Conservation (phyloP, 2,797 vertebrate genomes). For the Chaetodon trifasciatus region DNA sequence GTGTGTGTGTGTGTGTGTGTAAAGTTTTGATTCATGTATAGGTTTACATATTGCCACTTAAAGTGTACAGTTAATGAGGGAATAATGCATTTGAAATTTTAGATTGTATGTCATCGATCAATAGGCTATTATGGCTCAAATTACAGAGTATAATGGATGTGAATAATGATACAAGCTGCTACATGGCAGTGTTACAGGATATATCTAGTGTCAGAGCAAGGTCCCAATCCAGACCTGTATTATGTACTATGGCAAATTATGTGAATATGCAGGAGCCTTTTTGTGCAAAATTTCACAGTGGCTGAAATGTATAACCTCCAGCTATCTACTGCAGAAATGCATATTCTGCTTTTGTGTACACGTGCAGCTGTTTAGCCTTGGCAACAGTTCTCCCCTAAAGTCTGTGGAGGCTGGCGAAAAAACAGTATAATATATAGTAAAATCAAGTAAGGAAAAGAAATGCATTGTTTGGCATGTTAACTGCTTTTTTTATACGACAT, state of each 20-base stretch:
- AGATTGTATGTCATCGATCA: constrained; percentile 27
- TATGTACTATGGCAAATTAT: background rate
- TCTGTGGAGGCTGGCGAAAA: constrained; percentile 13
- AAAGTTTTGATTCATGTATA: background rate
- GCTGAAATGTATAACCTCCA: constrained; percentile 25
- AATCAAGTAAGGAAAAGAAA: constrained; percentile 19
- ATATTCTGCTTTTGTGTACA: background rate
- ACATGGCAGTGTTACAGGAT: constrained; percentile 23
- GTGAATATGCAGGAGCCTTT: constrained; percentile 23
- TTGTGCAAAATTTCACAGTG: constrained; percentile 21
- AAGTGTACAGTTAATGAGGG: constrained; percentile 20
- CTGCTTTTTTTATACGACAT: constrained; percentile 3
- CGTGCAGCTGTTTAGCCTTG: constrained; percentile 44
- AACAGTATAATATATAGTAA: background rate
- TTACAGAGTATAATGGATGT: constrained; percentile 33
- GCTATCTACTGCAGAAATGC: constrained; percentile 15
- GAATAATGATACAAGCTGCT: constrained; percentile 18
- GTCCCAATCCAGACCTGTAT: background rate
- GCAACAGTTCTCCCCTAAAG: background rate
- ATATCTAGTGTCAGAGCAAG: constrained; percentile 33
- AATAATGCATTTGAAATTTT: constrained; percentile 37
- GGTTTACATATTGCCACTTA: constrained; percentile 24
- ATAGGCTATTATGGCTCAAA: constrained; percentile 32
- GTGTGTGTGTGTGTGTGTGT: too few relatives aligned
- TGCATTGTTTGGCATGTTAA: background rate